A percentile compares a stretch with the other conserved stretches of the same genome.
Evolutionary conservation across 1,140 invertebrate species (phyloP).

Genomic region (Samia ricini): DNA sequence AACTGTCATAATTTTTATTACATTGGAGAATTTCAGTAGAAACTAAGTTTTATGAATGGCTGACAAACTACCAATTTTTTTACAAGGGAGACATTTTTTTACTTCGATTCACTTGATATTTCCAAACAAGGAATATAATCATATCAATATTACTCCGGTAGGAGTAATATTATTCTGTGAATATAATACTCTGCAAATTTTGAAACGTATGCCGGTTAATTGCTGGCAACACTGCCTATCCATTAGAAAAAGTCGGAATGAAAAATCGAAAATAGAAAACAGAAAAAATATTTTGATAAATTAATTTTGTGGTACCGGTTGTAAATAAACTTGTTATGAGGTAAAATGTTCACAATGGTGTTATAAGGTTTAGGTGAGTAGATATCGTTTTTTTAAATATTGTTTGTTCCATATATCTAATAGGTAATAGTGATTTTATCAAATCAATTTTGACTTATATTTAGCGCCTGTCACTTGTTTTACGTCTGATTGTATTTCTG

Average conservation of each 20-base stretch:
- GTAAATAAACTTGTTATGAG: conserved; percentile 43
- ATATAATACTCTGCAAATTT: background rate
- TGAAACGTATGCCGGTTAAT: background rate
- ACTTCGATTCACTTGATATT: no score
- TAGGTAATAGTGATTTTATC: conserved; percentile 39
- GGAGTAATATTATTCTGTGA: no score
- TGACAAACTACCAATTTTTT: no score
- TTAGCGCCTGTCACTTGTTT: conserved; percentile 74
- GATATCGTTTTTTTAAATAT: background rate
- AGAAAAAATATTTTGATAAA: conserved; percentile 57
- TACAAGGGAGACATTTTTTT: no score
- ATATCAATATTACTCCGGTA: no score
- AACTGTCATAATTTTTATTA: no score
- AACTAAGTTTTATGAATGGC: no score
- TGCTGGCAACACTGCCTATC: background rate
- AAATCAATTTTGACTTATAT: conserved; percentile 51
- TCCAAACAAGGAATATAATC: no score
- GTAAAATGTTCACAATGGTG: conserved; percentile 46
- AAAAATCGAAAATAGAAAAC: conserved; percentile 46
- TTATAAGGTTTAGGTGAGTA: conserved; percentile 57
- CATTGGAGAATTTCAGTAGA: no score
- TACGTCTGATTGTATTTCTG: conserved; percentile 59
- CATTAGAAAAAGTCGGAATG: background rate
- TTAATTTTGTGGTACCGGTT: conserved; percentile 49
- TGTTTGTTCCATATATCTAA: conserved; percentile 8